Percentiles rank a stretch among this genome's conserved stretches.
Evolutionary conservation across 1,140 invertebrate species (phyloP).

Genomic region (Muscidifurax raptorellus): DNA sequence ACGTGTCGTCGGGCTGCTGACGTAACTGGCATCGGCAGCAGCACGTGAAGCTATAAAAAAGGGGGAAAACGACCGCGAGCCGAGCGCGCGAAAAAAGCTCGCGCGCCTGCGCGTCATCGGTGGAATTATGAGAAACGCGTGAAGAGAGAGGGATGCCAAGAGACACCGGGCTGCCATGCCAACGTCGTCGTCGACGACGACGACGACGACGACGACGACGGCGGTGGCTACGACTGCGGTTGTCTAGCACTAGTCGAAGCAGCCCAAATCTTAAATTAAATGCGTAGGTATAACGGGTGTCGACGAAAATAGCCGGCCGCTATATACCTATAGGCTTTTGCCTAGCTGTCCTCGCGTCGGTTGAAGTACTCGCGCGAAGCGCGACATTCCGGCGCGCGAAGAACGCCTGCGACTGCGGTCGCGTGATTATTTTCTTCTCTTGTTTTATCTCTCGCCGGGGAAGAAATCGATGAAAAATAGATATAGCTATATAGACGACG

Average conservation of each 20-base stretch:
- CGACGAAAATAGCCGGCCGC: constrained; percentile 36
- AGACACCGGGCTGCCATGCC: constrained; percentile 39
- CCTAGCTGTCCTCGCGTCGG: constrained; percentile 35
- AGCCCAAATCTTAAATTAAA: constrained; percentile 54
- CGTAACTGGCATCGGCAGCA: not conserved
- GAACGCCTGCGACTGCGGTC: not conserved
- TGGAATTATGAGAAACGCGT: not conserved
- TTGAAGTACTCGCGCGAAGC: constrained; percentile 29
- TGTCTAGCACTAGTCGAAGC: constrained; percentile 52
- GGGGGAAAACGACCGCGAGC: not conserved
- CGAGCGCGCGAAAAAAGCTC: not conserved
- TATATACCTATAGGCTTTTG: not conserved
- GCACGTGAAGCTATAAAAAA: not conserved
- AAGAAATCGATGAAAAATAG: not conserved
- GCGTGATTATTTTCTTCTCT: not conserved
- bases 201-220: not conserved
- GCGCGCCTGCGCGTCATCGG: not conserved
- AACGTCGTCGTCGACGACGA: constrained; percentile 19
- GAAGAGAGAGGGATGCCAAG: constrained; percentile 34
- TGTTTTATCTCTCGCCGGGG: not conserved
- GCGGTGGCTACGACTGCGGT: constrained; percentile 5
- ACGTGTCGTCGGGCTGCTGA: not conserved
- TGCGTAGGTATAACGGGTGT: constrained; percentile 45
- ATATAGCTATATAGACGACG: no score
- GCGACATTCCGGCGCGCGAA: constrained; percentile 15